Base-by-base conservation (phyloP, 2,113 vertebrate species). In the Passer montanus region DNA sequence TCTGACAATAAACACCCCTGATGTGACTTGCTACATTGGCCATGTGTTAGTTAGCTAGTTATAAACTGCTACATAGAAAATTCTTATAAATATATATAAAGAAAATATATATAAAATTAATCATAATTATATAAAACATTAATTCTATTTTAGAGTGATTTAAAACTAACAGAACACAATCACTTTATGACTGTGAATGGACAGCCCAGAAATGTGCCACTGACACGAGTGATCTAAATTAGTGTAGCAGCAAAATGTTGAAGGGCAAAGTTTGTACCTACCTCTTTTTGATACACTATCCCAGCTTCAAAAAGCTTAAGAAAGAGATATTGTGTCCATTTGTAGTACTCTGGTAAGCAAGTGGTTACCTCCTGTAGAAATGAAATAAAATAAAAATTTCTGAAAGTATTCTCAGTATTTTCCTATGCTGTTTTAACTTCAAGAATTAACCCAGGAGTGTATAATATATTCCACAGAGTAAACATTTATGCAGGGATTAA, bases 281-380 rank as follows among this genome's bases (percentile, higher is more conserved):
- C 99, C 98, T 99, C 99, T 97, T 99, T 99, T 93, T 99, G 99
- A 97, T 99, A 99, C 28, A 98, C 99, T 67, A 99, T 96, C 15
- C 99, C 99, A 68, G 98, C 98, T 97, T 99, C 97, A 60, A 98
- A 99, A 87, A 99, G 98, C 89, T 99, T 99, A 87, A 99, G 95
- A 81, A 99, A 99, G 84, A 99, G 97, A 97, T 98, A 99, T 14
- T 99, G 99, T 6, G 99, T 99, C 99, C 99, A 99, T 69, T 90
- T 99, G 97, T 99, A 99, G 98, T 99, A 99, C 63, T 99, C 99
- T 53, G 99, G 98, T 41, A 97, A 98, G 94, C 99, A 99, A 14
- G 99, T 99, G 43, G 98, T 99, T 90, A 99, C 95, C 97, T 99
- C 99, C 99, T 99, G 98, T 53, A 94, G 93, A 94, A 82, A 78